phyloP scores from a whole-genome alignment of 2,888 invertebrate species.

The Sinotaia quadrata region DNA sequence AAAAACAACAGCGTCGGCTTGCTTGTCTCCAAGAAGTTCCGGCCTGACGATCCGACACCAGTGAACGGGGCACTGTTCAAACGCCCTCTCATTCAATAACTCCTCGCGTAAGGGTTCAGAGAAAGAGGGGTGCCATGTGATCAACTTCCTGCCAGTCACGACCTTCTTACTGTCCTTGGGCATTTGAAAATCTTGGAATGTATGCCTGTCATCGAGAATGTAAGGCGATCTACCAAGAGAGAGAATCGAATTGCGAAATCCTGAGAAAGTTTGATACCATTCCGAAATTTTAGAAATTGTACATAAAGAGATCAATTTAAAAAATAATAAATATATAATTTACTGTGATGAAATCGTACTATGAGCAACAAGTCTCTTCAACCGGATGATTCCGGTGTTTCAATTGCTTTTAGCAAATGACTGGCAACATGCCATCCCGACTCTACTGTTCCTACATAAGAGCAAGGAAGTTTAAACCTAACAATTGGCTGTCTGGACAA shows the following conservation, averaged over 20 bases:
- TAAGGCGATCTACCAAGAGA: conserved; percentile 11
- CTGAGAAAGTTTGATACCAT: no score
- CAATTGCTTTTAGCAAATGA: no score
- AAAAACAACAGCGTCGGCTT: conserved; percentile 19
- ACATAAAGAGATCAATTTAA: no score
- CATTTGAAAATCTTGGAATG: conserved; percentile 1
- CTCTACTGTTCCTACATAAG: no score
- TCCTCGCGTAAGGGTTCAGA: conserved; percentile 22
- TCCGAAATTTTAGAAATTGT: no score
- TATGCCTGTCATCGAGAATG: background rate
- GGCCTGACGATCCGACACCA: conserved; percentile 14
- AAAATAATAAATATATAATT: no score
- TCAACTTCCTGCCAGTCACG: conserved; percentile 19
- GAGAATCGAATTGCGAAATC: background rate
- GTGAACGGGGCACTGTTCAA: conserved; percentile 18
- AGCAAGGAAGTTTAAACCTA: no score
- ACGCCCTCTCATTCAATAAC: conserved; percentile 19
- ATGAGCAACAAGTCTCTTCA: no score
- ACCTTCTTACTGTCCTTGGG: conserved; percentile 10
- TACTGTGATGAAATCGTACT: no score
- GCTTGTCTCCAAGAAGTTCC: conserved; percentile 14
- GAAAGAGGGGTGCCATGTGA: conserved; percentile 24
- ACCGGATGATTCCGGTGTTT: no score
- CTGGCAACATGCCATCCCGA: no score
- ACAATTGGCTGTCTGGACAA: no score